These are phyloP conservation scores for Rhombomys opimus DNA, from an alignment of 2,113 vertebrate genomes.

Conservation along the genomic window DNA sequence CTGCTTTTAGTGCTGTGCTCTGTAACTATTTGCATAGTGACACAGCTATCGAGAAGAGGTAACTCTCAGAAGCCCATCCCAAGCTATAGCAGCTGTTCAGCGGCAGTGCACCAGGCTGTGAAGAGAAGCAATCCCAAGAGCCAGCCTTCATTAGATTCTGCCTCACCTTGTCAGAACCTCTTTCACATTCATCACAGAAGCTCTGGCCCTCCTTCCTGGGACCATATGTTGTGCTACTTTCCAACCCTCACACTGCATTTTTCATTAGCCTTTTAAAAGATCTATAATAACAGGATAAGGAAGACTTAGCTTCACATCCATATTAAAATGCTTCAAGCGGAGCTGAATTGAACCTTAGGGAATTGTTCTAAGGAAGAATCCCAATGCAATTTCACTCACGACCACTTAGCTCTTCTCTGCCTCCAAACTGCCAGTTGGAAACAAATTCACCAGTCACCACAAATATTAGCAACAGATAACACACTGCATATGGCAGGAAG, in stretches of 20 bases:
- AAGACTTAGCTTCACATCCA: not conserved
- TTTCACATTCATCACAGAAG: not conserved
- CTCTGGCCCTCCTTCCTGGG: not conserved
- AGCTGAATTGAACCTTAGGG: slow-evolving; percentile 37
- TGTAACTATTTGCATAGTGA: not conserved
- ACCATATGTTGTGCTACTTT: not conserved
- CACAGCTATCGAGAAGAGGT: not conserved
- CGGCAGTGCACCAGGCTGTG: not conserved
- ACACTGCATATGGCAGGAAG: slow-evolving; percentile 33
- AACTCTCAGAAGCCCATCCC: not conserved
- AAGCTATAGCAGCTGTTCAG: not conserved
- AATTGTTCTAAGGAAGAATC: slow-evolving; percentile 58
- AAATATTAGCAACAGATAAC: slow-evolving; percentile 71
- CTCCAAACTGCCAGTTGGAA: slow-evolving; percentile 49
- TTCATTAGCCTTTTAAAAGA: slow-evolving; percentile 60
- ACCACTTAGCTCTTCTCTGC: slow-evolving; percentile 32
- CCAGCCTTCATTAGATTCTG: not conserved
- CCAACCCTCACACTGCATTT: slow-evolving; percentile 31
- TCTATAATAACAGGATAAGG: slow-evolving; percentile 20
- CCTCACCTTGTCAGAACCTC: not conserved
- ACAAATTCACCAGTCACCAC: slow-evolving; percentile 53
- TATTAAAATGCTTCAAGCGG: slow-evolving; percentile 56
- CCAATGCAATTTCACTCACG: not conserved
- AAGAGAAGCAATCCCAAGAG: not conserved
- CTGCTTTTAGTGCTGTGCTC: not conserved